A percentile compares a stretch with the other conserved stretches of the same genome.
Evolutionary conservation across 2,113 vertebrate genomes (phyloP).

Genomic region (Salvelinus sp.): DNA sequence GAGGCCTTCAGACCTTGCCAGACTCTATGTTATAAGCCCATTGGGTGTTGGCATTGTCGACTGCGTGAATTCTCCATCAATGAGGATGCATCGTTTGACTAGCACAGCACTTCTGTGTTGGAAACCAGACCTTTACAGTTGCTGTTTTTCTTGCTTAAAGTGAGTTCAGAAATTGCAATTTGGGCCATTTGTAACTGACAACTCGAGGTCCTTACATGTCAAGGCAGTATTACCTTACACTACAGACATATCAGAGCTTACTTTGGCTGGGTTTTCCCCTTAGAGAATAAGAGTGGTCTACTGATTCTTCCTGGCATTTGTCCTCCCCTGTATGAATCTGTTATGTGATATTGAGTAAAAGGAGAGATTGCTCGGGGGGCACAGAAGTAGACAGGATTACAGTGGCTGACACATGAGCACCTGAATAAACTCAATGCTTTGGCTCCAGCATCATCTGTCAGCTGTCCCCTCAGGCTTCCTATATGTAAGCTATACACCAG

Average conservation of each 20-base stretch:
- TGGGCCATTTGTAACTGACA: slow-evolving; percentile 36
- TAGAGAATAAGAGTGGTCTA: not conserved
- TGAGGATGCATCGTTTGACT: slow-evolving; percentile 20
- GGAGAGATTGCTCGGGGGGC: slow-evolving; percentile 29
- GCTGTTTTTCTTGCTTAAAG: slow-evolving; percentile 19
- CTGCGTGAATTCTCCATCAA: not conserved
- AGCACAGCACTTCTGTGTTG: slow-evolving; percentile 7
- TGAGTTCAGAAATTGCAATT: slow-evolving; percentile 32
- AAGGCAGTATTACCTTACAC: slow-evolving; percentile 53
- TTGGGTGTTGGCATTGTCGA: slow-evolving; percentile 3
- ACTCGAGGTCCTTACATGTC: slow-evolving; percentile 15
- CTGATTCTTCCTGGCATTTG: slow-evolving; percentile 1
- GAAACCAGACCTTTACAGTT: not conserved
- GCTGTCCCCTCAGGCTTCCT: slow-evolving; percentile 37
- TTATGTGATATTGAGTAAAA: slow-evolving; percentile 58
- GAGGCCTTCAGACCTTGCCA: slow-evolving; percentile 26
- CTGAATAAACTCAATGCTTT: slow-evolving; percentile 58
- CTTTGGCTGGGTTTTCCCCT: slow-evolving; percentile 35
- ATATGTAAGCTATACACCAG: slow-evolving; percentile 41
- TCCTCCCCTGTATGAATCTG: slow-evolving; percentile 37
- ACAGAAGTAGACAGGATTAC: slow-evolving; percentile 42
- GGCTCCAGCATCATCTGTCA: slow-evolving; percentile 51
- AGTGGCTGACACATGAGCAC: slow-evolving; percentile 55
- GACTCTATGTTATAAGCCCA: slow-evolving; percentile 47
- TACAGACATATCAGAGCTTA: slow-evolving; percentile 45